Percentiles rank a stretch among this genome's conserved stretches.
These are phyloP conservation scores for Acanthosepion lycidas DNA, from an alignment of 2,888 invertebrate species.

Conservation along the genomic window DNA sequence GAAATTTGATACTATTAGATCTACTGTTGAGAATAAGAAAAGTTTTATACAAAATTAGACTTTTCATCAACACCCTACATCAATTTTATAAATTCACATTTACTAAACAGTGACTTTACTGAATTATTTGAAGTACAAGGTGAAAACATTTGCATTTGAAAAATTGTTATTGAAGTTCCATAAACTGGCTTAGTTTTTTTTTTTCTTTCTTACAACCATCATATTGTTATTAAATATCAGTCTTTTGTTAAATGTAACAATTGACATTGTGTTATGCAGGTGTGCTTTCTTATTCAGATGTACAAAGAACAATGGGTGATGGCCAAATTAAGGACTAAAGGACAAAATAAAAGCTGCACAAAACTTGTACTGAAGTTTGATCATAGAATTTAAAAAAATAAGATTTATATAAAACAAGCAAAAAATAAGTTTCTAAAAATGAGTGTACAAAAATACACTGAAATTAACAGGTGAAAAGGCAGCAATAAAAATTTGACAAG, in stretches of 20 bases:
- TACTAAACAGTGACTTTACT: neutral
- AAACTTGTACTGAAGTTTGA: neutral
- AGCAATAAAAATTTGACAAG: too few species aligned
- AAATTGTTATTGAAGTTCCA: neutral
- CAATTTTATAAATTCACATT: slow-evolving; percentile 7
- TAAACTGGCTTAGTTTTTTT: neutral
- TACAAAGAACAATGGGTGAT: neutral
- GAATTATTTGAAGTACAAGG: neutral
- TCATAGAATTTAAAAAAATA: neutral
- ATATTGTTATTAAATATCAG: neutral
- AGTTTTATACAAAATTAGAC: neutral
- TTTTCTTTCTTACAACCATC: neutral
- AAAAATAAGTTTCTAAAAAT: neutral
- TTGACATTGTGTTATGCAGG: slow-evolving; percentile 1
- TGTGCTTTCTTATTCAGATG: neutral
- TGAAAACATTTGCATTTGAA: neutral
- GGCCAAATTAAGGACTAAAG: neutral
- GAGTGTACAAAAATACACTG: too few species aligned
- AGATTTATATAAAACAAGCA: neutral
- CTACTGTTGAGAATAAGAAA: neutral
- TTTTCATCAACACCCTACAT: neutral
- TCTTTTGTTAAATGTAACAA: neutral
- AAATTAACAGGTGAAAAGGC: too few species aligned
- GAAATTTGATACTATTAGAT: neutral
- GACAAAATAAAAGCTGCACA: neutral